Evolutionary conservation across 2,888 invertebrate genomes (phyloP).

Genomic region (Parapristionchus giblindavisi): DNA sequence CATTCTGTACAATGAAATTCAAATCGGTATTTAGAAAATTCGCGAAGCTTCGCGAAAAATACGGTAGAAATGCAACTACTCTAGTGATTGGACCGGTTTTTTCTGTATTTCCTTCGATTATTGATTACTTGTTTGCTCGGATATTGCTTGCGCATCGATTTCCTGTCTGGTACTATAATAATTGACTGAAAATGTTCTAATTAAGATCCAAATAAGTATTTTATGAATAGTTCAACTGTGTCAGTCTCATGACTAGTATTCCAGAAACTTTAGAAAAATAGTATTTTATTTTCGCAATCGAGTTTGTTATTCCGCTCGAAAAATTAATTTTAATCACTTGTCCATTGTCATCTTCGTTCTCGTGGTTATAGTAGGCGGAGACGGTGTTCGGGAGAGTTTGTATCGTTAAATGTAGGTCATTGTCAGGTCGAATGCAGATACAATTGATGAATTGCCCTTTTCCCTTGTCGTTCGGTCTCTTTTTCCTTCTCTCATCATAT

Average conservation of each 20-base stretch:
- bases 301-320: conserved; percentile 1
- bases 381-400: not conserved
- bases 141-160: too few species aligned
- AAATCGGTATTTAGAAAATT: too few species aligned
- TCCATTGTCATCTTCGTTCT: not conserved
- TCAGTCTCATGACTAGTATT: conserved; percentile 29
- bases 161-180: too few species aligned
- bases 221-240: conserved; percentile 7
- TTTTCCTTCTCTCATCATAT: not conserved
- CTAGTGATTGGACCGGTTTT: too few species aligned
- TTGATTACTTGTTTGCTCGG: too few species aligned
- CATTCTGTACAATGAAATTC: too few species aligned
- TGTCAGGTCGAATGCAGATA: conserved; percentile 11
- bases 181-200: too few species aligned
- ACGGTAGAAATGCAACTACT: too few species aligned
- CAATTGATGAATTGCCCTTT: conserved; percentile 2
- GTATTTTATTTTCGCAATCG: not conserved
- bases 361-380: too few species aligned
- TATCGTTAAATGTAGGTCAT: conserved; percentile 19
- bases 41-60: too few species aligned
- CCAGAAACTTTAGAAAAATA: not conserved
- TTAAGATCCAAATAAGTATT: too few species aligned
- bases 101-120: too few species aligned
- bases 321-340: not conserved
- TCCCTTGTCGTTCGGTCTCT: not conserved